phyloP scores from a whole-genome alignment of 2,888 invertebrate genomes.

The Cataglyphis albicans region DNA sequence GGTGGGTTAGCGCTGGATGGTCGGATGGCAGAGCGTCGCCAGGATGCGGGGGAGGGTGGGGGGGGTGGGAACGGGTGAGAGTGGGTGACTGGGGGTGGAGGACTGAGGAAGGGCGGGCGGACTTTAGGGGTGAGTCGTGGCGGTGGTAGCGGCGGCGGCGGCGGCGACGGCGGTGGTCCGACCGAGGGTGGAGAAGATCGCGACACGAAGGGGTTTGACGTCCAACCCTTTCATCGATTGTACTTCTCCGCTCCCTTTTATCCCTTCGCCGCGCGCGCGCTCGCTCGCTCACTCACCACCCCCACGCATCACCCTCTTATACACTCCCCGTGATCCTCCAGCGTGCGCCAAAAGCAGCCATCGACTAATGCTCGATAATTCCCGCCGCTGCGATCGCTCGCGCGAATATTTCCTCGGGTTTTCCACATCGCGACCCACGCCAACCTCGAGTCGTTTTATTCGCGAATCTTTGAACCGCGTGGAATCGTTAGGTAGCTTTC shows the following conservation, averaged over 20 bases:
- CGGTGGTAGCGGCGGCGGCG: slow-evolving; percentile 77
- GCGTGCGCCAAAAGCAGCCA: slow-evolving; percentile 79
- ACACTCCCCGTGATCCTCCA: slow-evolving; percentile 66
- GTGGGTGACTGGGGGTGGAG: slow-evolving; percentile 73
- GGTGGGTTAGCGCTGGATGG: slow-evolving; percentile 68
- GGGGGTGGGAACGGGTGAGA: slow-evolving; percentile 59
- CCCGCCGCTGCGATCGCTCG: slow-evolving; percentile 75
- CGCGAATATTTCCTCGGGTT: slow-evolving; percentile 77
- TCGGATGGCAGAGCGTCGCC: slow-evolving; percentile 67
- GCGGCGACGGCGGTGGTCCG: slow-evolving; percentile 71
- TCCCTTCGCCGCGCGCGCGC: slow-evolving; percentile 75
- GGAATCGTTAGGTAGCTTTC: slow-evolving; percentile 4
- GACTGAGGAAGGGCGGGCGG: slow-evolving; percentile 72
- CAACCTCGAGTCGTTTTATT: slow-evolving; percentile 72
- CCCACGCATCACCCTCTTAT: slow-evolving; percentile 70
- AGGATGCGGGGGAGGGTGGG: slow-evolving; percentile 48
- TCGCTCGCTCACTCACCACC: slow-evolving; percentile 52
- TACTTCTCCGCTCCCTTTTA: slow-evolving; percentile 81
- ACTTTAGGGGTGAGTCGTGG: slow-evolving; percentile 71
- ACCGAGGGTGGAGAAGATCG: slow-evolving; percentile 83
- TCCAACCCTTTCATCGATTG: slow-evolving; percentile 86
- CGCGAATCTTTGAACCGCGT: slow-evolving; percentile 70
- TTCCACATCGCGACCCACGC: slow-evolving; percentile 70
- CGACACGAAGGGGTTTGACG: slow-evolving; percentile 85
- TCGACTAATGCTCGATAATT: slow-evolving; percentile 83